These are phyloP conservation scores for Alectura lathami DNA, from an alignment of 2,113 vertebrate species.

Conservation along the genomic window DNA sequence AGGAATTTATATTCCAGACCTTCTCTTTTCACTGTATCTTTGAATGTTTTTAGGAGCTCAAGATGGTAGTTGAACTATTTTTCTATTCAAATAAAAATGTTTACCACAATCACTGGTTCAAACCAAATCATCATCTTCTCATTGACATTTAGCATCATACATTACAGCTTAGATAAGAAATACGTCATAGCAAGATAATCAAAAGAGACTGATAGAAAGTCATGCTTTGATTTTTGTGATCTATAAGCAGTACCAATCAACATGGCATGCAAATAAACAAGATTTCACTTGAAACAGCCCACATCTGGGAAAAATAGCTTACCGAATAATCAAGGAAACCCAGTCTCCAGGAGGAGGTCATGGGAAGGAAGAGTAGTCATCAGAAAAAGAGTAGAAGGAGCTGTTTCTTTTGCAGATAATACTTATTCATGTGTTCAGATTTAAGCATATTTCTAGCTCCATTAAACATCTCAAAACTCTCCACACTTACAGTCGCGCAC, in stretches of 20 bases:
- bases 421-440: background rate
- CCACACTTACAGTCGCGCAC: background rate
- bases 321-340: background rate
- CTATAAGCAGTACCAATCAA: background rate
- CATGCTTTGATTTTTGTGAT: background rate
- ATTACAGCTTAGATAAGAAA: background rate
- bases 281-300: background rate
- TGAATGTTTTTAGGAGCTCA: background rate
- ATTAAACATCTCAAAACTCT: background rate
- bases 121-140: background rate
- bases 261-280: background rate
- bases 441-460: background rate
- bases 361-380: background rate
- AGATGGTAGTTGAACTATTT: background rate
- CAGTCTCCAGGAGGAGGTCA: fast-evolving
- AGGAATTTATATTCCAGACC: background rate
- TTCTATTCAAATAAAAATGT: background rate
- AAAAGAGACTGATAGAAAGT: background rate
- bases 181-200: background rate
- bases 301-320: background rate
- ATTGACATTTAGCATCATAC: background rate
- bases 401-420: background rate
- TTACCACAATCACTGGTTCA: background rate
- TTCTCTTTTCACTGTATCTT: background rate
- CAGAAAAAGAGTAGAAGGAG: background rate